Conservation (phyloP, 1,140 invertebrate genomes). For the Capitella teleta region DNA sequence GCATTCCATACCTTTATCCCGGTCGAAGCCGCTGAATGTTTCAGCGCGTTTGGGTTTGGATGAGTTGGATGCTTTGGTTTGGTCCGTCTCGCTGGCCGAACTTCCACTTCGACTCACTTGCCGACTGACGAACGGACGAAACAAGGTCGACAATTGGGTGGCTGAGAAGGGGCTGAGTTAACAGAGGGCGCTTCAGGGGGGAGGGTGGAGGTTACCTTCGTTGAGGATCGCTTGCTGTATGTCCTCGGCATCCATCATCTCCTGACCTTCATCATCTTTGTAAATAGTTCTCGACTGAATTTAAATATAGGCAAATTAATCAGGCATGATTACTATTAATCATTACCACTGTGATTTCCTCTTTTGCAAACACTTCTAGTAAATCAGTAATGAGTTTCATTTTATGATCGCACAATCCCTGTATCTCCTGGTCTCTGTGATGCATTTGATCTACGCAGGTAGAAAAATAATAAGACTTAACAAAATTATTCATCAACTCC, state of each 20-base stretch:
- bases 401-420: constrained; percentile 73
- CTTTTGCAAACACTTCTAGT: constrained; percentile 46
- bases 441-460: constrained; percentile 54
- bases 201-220: constrained; percentile 32
- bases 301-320: constrained; percentile 3
- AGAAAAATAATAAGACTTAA: not conserved
- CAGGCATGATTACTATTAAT: not conserved
- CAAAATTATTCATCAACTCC: not conserved
- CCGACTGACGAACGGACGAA: constrained; percentile 56
- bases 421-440: constrained; percentile 76
- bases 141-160: constrained; percentile 53
- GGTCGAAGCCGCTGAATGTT: constrained; percentile 86
- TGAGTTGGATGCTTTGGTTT: constrained; percentile 65
- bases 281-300: constrained; percentile 7
- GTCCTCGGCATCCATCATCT: constrained; percentile 18
- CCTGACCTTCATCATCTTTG: constrained; percentile 47
- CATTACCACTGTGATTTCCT: constrained; percentile 3
- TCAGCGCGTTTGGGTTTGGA: constrained; percentile 79
- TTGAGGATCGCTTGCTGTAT: constrained; percentile 44
- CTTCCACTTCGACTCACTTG: constrained; percentile 76
- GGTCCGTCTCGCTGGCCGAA: constrained; percentile 65
- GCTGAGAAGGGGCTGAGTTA: constrained; percentile 38
- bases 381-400: constrained; percentile 69
- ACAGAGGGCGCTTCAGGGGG: not conserved
- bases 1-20: constrained; percentile 1